phyloP scores from a whole-genome alignment of 2,797 vertebrate genomes.

The Etheostoma perlongum region DNA sequence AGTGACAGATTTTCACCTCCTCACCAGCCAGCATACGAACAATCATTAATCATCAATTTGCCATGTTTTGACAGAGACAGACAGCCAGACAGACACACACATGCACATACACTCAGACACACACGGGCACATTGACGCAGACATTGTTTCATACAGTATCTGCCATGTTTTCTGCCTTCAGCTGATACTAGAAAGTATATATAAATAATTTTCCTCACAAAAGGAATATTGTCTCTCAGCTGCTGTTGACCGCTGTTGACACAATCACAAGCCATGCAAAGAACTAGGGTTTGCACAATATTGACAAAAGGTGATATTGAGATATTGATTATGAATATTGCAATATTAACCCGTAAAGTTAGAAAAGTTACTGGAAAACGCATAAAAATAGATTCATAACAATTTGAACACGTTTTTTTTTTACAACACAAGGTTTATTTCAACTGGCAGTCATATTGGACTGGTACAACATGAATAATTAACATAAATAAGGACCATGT shows the following conservation, averaged over 20 bases:
- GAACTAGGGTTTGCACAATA: no score
- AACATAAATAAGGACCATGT: no score
- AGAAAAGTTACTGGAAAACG: no score
- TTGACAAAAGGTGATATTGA: no score
- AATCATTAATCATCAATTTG: constrained; percentile 68
- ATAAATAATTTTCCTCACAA: constrained; percentile 21
- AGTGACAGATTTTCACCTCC: constrained; percentile 48
- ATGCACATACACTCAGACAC: constrained; percentile 44
- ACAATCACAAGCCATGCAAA: constrained; percentile 32
- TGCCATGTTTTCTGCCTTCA: constrained; percentile 43
- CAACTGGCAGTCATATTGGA: no score
- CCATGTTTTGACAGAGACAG: constrained; percentile 63
- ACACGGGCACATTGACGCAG: constrained; percentile 41
- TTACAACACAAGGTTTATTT: no score
- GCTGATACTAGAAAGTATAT: constrained; percentile 35
- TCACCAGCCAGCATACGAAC: constrained; percentile 47
- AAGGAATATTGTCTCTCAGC: constrained; percentile 43
- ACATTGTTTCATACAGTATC: constrained; percentile 43
- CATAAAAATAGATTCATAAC: no score
- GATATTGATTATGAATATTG: no score
- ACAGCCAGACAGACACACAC: constrained; percentile 45
- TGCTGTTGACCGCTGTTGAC: constrained; percentile 49
- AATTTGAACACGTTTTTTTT: no score
- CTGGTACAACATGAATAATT: no score
- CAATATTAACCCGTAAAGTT: no score